These are phyloP conservation scores for Sebastes paucispinis DNA, from an alignment of 2,797 vertebrate genomes.

Conservation along the genomic window DNA sequence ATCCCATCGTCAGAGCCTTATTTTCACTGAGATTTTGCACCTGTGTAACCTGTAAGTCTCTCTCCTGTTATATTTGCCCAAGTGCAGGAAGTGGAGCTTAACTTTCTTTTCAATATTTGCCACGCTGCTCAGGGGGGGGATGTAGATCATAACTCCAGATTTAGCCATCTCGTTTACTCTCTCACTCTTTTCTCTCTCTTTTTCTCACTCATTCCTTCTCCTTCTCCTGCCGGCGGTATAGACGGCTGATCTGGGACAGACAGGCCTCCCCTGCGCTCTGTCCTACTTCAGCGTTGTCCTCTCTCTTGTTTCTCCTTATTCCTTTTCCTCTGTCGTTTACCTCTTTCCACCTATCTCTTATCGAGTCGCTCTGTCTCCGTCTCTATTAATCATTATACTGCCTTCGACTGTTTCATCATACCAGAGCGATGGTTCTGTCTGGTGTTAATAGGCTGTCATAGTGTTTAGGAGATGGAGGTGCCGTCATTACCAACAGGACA, in stretches of 20 bases:
- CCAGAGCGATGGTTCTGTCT: slow-evolving; percentile 47
- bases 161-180: slow-evolving; percentile 67
- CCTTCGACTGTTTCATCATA: slow-evolving; percentile 38
- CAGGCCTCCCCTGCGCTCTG: slow-evolving; percentile 82
- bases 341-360: slow-evolving; percentile 35
- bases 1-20: neutral
- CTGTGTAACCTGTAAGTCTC: neutral
- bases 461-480: slow-evolving; percentile 35
- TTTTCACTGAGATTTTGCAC: slow-evolving; percentile 12
- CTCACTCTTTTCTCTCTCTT: slow-evolving; percentile 32
- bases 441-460: slow-evolving; percentile 43
- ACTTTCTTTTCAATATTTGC: slow-evolving; percentile 66
- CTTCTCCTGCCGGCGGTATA: slow-evolving; percentile 52
- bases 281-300: slow-evolving; percentile 80
- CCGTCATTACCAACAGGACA: slow-evolving; percentile 16
- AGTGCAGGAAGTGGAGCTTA: slow-evolving; percentile 31
- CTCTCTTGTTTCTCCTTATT: slow-evolving; percentile 50
- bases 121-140: slow-evolving; percentile 32
- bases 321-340: slow-evolving; percentile 36
- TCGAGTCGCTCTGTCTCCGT: slow-evolving; percentile 4
- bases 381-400: slow-evolving; percentile 20
- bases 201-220: slow-evolving; percentile 53
- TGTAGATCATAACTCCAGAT: slow-evolving; percentile 74
- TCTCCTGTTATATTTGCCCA: slow-evolving; percentile 47
- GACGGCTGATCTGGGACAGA: slow-evolving; percentile 84